These are phyloP conservation scores for Philopotamus ludificatus DNA, from an alignment of 1,140 invertebrate species.

Conservation along the genomic window DNA sequence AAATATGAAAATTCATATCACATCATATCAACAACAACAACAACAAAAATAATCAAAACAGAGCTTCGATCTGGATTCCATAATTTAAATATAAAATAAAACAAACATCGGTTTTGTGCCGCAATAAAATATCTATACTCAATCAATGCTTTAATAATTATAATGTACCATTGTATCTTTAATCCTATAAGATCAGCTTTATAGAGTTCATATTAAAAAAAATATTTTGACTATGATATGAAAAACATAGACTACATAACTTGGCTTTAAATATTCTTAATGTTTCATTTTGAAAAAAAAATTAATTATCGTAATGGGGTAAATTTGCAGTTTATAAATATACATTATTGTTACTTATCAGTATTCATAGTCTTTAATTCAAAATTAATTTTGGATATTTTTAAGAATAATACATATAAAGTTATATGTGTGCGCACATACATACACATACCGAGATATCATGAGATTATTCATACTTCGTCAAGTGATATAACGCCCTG, in stretches of 20 bases:
- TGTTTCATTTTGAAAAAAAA: constrained; percentile 35
- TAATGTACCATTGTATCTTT: constrained; percentile 37
- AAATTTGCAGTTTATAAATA: constrained; percentile 32
- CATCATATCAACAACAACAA: too few species aligned
- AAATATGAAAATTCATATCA: background rate
- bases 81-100: background rate
- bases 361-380: background rate
- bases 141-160: constrained; percentile 42
- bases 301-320: constrained; percentile 36
- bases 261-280: constrained; percentile 43
- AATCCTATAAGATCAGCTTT: constrained; percentile 39
- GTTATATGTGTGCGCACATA: background rate
- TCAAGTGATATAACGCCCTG: too few species aligned
- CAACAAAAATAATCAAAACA: too few species aligned
- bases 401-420: background rate
- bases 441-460: background rate
- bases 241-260: constrained; percentile 42
- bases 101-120: constrained; percentile 3
- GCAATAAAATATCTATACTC: constrained; percentile 35
- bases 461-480: too few species aligned
- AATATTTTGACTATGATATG: constrained; percentile 38
- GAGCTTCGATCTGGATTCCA: too few species aligned
- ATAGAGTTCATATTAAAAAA: constrained; percentile 40
- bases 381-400: background rate
- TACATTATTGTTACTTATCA: background rate